A percentile compares a stretch with the other conserved stretches of the same genome.
These are phyloP conservation scores for Morus bassanus DNA, from an alignment of 2,797 vertebrate species.

Conservation along the genomic window DNA sequence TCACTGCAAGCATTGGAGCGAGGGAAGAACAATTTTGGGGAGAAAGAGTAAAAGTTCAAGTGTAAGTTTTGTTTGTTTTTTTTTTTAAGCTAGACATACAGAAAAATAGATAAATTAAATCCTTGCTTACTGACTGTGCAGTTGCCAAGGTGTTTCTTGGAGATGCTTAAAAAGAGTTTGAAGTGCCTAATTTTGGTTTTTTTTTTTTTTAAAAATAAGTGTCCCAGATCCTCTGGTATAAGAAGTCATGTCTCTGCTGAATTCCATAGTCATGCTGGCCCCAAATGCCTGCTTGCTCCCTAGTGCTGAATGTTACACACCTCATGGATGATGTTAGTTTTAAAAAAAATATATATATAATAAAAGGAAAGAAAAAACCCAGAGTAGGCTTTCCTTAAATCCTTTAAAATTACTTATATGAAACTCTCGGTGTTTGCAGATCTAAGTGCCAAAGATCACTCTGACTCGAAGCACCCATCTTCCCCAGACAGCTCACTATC, in stretches of 20 bases:
- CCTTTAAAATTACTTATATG: not conserved
- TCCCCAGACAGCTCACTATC: not conserved
- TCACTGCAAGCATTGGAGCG: slow-evolving; percentile 3
- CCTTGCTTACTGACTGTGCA: not conserved
- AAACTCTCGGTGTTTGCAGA: slow-evolving; percentile 7
- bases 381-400: not conserved
- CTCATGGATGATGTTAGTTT: not conserved
- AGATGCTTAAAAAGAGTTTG: not conserved
- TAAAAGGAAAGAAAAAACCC: accelerated
- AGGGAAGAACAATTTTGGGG: not conserved
- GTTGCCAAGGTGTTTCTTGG: not conserved
- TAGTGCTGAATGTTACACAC: not conserved
- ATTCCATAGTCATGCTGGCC: not conserved
- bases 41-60: not conserved
- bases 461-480: not conserved
- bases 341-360: not conserved
- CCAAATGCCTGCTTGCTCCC: not conserved
- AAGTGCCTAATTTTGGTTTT: not conserved
- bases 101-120: not conserved
- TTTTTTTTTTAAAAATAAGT: not conserved
- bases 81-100: not conserved
- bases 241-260: not conserved
- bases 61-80: not conserved
- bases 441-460: slow-evolving; percentile 20
- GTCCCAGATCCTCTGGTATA: not conserved